phyloP scores from a whole-genome alignment of 2,113 vertebrate genomes.

The Marcusenius ussheri region DNA sequence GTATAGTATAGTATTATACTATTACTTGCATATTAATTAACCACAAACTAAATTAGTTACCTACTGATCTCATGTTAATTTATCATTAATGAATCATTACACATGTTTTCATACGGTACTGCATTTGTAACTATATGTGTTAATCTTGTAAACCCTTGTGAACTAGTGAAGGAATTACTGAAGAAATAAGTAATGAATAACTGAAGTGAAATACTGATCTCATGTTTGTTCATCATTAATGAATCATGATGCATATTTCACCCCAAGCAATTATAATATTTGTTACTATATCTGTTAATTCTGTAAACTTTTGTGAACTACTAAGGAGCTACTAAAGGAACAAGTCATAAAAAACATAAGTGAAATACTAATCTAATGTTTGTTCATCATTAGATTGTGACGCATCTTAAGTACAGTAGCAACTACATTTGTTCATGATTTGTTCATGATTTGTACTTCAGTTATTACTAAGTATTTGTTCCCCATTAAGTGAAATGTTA shows the following conservation, averaged over 20 bases:
- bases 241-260: neutral
- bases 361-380: too few species aligned
- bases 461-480: neutral
- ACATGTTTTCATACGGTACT: neutral
- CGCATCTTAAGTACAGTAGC: neutral
- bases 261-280: too few species aligned
- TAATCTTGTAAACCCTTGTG: neutral
- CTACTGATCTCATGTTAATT: neutral
- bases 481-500: neutral
- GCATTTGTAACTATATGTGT: neutral
- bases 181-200: neutral
- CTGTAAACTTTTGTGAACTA: too few species aligned
- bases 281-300: too few species aligned
- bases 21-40: neutral
- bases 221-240: neutral
- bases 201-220: neutral
- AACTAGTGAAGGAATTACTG: neutral
- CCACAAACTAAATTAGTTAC: neutral
- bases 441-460: neutral
- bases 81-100: too few species aligned
- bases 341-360: too few species aligned
- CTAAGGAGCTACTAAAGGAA: too few species aligned
- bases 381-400: too few species aligned
- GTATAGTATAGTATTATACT: neutral
- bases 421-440: neutral